Conservation (phyloP, 2,113 vertebrate genomes). For the Lutjanus erythropterus region DNA sequence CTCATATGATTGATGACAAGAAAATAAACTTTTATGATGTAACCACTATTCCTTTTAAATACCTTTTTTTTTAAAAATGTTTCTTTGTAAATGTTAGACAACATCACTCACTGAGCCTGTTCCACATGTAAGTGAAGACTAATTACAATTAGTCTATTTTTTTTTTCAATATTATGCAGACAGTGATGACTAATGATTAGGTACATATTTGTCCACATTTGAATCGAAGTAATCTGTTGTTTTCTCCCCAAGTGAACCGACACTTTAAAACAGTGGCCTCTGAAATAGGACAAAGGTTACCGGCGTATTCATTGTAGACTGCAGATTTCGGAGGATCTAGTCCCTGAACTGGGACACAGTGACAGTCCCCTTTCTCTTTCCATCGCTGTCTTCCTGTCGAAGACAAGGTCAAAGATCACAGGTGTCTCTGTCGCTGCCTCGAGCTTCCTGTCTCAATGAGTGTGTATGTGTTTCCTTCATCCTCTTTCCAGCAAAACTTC, state of each 20-base stretch:
- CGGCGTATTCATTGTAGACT: neutral
- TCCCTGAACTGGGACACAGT: constrained; percentile 18
- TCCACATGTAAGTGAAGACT: neutral
- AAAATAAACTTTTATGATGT: neutral
- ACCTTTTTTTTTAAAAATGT: neutral
- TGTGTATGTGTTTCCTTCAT: constrained; percentile 72
- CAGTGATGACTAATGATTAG: neutral
- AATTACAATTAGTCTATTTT: neutral
- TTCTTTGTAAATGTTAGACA: neutral
- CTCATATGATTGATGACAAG: neutral
- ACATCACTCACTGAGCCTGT: neutral
- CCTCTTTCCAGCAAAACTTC: constrained; percentile 69
- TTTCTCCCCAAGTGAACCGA: neutral
- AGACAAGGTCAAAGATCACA: constrained; percentile 82
- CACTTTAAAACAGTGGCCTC: neutral
- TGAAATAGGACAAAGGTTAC: neutral
- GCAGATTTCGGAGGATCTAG: constrained; percentile 1
- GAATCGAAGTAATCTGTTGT: neutral
- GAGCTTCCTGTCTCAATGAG: constrained; percentile 77
- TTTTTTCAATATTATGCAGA: neutral
- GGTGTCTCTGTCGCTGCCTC: constrained; percentile 76
- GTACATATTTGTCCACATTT: constrained; percentile 1
- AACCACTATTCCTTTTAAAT: neutral
- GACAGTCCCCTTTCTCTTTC: constrained; percentile 64
- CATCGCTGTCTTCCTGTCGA: constrained; percentile 80